Percentiles rank a stretch among this genome's conserved stretches.
These are phyloP conservation scores for Apamea epomidion DNA, from an alignment of 2,888 invertebrate species.

Conservation along the genomic window DNA sequence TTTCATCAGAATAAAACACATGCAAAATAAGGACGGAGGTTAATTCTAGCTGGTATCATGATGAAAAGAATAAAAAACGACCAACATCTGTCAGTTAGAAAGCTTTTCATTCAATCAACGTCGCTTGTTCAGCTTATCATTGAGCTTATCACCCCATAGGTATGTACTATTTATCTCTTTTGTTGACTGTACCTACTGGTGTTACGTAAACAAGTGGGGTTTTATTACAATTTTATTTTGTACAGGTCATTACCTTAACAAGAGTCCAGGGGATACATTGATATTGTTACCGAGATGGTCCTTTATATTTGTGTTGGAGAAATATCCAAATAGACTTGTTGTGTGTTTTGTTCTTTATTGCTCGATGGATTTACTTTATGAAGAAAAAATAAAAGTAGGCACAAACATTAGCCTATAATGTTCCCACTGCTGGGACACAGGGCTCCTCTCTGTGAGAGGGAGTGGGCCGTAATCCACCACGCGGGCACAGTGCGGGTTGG, in stretches of 20 bases:
- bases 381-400: not conserved
- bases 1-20: not conserved
- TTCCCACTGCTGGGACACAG: too few species aligned
- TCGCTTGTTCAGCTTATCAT: conserved; percentile 49
- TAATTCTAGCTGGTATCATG: not conserved
- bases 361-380: not conserved
- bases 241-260: not conserved
- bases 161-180: not conserved
- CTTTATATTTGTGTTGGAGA: not conserved
- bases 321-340: not conserved
- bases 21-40: not conserved
- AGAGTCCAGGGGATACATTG: not conserved
- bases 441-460: too few species aligned
- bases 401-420: not conserved
- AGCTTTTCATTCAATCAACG: conserved; percentile 58
- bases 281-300: not conserved
- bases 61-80: not conserved
- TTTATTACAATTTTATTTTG: conserved; percentile 29
- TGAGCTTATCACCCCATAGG: not conserved
- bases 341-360: not conserved
- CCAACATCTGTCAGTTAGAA: conserved; percentile 23
- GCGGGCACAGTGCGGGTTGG: too few species aligned
- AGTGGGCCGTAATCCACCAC: too few species aligned
- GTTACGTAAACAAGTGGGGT: conserved; percentile 14
- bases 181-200: not conserved